Evolutionary conservation across 1,140 invertebrate species (phyloP), one percentile per base, ranked within the genome.

Genomic region (Cheumatopsyche charites): DNA sequence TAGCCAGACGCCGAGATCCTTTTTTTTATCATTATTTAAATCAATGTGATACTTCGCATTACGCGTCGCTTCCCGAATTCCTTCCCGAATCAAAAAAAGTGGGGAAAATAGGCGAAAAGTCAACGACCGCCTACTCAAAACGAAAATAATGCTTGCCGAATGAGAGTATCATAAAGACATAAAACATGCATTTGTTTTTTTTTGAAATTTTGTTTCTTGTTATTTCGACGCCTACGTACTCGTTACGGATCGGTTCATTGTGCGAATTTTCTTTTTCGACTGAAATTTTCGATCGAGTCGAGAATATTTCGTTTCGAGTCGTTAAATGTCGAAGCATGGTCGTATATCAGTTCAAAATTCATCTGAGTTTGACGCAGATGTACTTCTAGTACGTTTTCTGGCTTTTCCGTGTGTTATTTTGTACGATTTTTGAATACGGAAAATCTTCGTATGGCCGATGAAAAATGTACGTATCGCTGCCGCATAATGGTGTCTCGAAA

Each of bases 11-110:
- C 6, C 19, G 47, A 52, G 19, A 17, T 52, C 9, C 47, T 17
- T 52, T 17, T 52, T 52, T 17, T 52, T 52, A 17, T 52, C 47
- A 52, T 52, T 52, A 19, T 52, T 52, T 52, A 52, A 52, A 52
- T 52, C 47, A 52, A 52, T 52, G 47, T 17, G 47, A 52, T 52
- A 52, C 47, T 52, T 19, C 19, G 19, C 19, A 52, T 52, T 52
- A 52, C 47, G 47, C 47, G n/a, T 52, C 47, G n/a, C 7, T 19
- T 13, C 7, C 19, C 19, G n/a, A n/a, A 5, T 52, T 17, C 7
- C 19, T 17, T 52, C 15, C 47, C 4, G 9, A 52, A 52, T 15
- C 1, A 19, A 17, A 52, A 17, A 52, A 52, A 52, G 4, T 47
- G 15, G 15, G 13, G 47, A 17, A 52, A 47, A 52, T 19, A 5